phyloP scores from a whole-genome alignment of 2,888 invertebrate species.

The Nomada flava region DNA sequence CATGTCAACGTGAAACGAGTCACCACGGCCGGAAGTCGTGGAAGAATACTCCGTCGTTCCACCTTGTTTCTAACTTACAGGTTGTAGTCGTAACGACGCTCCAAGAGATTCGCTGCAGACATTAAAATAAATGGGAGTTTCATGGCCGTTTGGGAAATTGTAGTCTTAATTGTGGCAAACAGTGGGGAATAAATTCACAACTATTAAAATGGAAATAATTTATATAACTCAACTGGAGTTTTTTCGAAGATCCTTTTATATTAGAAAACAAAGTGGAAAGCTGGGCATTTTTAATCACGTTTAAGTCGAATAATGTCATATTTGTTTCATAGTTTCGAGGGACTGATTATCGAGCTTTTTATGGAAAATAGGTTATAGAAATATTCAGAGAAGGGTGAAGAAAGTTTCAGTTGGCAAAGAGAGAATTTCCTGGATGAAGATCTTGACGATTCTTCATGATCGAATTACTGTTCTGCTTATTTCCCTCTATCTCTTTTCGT shows the following conservation, averaged over 20 bases:
- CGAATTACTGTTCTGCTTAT: slow-evolving; percentile 12
- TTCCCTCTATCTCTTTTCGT: slow-evolving; percentile 29
- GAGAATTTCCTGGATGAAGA: slow-evolving; percentile 6
- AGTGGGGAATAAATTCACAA: too few relatives aligned
- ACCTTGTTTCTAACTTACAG: slow-evolving; percentile 8
- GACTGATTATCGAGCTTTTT: slow-evolving; percentile 27
- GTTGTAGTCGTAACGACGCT: neutral
- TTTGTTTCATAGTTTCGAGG: slow-evolving; percentile 13
- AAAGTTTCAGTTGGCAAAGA: neutral
- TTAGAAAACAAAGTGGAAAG: too few relatives aligned
- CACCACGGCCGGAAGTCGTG: slow-evolving; percentile 22
- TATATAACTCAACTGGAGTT: too few relatives aligned
- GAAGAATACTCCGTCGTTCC: slow-evolving; percentile 14
- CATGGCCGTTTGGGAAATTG: neutral
- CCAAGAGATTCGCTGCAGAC: slow-evolving; percentile 2
- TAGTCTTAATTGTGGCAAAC: too few relatives aligned
- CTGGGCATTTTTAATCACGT: slow-evolving; percentile 24
- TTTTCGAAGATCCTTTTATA: too few relatives aligned
- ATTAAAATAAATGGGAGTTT: neutral
- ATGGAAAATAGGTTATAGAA: slow-evolving; percentile 20
- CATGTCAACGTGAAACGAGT: slow-evolving; percentile 66
- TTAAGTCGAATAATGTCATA: too few relatives aligned
- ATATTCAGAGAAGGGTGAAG: neutral
- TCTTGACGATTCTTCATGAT: slow-evolving; percentile 30
- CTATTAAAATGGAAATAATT: too few relatives aligned